Evolutionary conservation across 2,797 vertebrate species (phyloP).

Genomic region (Botia kubotai): DNA sequence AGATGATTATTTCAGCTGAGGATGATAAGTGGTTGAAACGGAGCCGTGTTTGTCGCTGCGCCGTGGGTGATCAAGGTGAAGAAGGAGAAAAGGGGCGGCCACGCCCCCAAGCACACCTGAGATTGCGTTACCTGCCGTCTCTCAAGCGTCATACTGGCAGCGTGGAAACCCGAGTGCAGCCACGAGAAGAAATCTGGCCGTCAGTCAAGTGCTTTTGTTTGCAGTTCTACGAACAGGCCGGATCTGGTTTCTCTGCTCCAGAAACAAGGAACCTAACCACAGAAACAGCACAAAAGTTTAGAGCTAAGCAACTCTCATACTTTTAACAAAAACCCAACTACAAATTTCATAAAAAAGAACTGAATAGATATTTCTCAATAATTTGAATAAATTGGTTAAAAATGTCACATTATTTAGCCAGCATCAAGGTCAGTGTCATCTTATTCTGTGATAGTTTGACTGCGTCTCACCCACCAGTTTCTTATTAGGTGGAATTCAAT

Average conservation of each 20-base stretch:
- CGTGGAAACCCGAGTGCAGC: slow-evolving; percentile 84
- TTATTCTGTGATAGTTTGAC: not conserved
- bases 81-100: slow-evolving; percentile 57
- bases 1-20: slow-evolving; percentile 78
- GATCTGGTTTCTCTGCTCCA: slow-evolving; percentile 78
- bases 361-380: too few relatives aligned
- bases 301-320: slow-evolving; percentile 60
- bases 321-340: too few relatives aligned
- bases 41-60: slow-evolving; percentile 76
- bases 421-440: slow-evolving; percentile 16
- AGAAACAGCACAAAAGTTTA: slow-evolving; percentile 68
- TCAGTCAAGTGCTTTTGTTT: slow-evolving; percentile 87
- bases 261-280: slow-evolving; percentile 72
- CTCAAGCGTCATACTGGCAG: slow-evolving; percentile 88
- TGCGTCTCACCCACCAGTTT: not conserved
- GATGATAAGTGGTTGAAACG: slow-evolving; percentile 82
- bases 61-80: slow-evolving; percentile 84
- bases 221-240: slow-evolving; percentile 78
- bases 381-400: not conserved
- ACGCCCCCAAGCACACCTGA: slow-evolving; percentile 63
- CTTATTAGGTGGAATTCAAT: not conserved
- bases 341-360: too few relatives aligned
- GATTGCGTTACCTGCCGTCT: slow-evolving; percentile 73
- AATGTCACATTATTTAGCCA: not conserved
- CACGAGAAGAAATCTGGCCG: slow-evolving; percentile 86